These are phyloP conservation scores for Chrysolina americana DNA, from an alignment of 2,888 invertebrate species.

Conservation along the genomic window DNA sequence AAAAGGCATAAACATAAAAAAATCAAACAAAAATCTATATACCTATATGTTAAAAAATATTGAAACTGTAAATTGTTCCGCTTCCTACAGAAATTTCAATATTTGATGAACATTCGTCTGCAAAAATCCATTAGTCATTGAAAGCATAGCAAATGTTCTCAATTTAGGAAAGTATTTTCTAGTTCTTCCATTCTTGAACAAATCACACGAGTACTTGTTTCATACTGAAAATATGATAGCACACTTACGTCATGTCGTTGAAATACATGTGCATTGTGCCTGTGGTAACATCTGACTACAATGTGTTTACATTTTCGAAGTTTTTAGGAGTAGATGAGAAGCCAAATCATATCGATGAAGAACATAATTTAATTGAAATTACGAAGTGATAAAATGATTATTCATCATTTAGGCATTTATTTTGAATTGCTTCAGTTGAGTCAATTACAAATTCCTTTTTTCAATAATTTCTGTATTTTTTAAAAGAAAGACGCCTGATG, in stretches of 20 bases:
- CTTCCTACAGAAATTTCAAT: no score
- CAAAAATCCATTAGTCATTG: neutral
- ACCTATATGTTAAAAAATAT: no score
- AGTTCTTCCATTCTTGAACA: neutral
- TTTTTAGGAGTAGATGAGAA: neutral
- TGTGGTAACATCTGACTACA: slow-evolving; percentile 13
- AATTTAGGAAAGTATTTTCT: neutral
- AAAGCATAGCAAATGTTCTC: neutral
- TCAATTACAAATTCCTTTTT: no score
- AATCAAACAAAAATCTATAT: no score
- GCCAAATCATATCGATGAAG: neutral
- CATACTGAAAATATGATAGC: neutral
- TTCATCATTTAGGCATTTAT: no score
- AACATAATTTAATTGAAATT: neutral
- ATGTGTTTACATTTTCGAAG: neutral
- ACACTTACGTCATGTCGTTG: neutral
- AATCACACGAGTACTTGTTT: neutral
- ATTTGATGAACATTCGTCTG: no score
- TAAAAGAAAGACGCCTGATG: no score
- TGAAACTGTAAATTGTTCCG: no score
- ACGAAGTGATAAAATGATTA: no score
- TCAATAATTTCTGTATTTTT: no score
- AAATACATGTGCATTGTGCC: slow-evolving; percentile 2
- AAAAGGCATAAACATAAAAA: no score
- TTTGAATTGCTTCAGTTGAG: no score